Evolutionary conservation across 2,888 invertebrate genomes (phyloP).

Genomic region (Theretra japonica): DNA sequence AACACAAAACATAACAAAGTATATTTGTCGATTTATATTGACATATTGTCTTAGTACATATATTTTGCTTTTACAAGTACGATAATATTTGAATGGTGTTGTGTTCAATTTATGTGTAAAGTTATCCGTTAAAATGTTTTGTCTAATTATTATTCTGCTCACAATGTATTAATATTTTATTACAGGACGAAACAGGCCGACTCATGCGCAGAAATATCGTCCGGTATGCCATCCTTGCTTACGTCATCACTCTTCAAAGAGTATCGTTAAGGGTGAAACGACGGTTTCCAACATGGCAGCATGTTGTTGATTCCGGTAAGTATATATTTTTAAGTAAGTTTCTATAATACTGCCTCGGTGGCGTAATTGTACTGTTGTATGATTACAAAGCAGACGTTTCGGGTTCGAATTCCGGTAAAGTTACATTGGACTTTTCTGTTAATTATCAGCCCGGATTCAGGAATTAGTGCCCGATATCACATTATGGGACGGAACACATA

Average conservation of each 20-base stretch:
- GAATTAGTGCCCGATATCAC: too few relatives aligned
- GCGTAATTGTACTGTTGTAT: too few relatives aligned
- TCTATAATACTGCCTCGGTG: too few relatives aligned
- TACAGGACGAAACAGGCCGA: constrained; percentile 93
- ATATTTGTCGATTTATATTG: neutral
- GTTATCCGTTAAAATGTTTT: neutral
- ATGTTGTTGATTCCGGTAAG: constrained; percentile 94
- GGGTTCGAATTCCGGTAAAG: too few relatives aligned
- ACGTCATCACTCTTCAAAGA: constrained; percentile 94
- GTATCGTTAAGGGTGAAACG: constrained; percentile 94
- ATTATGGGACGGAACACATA: too few relatives aligned
- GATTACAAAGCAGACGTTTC: too few relatives aligned
- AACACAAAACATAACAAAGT: neutral
- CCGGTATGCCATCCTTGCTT: constrained; percentile 94
- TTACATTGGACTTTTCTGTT: too few relatives aligned
- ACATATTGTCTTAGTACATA: neutral
- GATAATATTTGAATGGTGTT: neutral
- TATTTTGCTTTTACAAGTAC: neutral
- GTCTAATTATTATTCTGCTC: constrained; percentile 2
- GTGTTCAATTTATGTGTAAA: neutral
- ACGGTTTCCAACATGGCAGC: constrained; percentile 95
- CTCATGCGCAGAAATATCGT: constrained; percentile 96
- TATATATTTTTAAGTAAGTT: constrained; percentile 24
- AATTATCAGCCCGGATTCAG: too few relatives aligned
- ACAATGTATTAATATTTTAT: constrained; percentile 40